Evolutionary conservation across 2,797 vertebrate genomes (phyloP), one percentile per base, ranked within the genome.

Genomic region (Anableps anableps): DNA sequence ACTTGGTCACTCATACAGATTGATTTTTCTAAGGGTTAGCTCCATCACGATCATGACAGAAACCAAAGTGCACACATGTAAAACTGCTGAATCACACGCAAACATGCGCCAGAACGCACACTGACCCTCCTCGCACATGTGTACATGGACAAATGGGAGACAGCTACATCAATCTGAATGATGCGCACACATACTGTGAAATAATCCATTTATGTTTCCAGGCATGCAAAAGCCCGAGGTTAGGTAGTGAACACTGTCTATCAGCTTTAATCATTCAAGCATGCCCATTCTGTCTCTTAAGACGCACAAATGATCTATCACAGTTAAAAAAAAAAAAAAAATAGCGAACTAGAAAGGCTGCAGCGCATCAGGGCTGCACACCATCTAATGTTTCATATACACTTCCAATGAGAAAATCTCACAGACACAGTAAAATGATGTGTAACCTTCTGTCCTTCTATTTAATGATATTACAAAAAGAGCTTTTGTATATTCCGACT

Each of bases 1-100:
- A 88, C 82, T 86, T 86, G 62, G 77, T 93, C 92, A 92, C 90
- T 93, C 87, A 85, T 75, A 14, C 72, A 89, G 85, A 94, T 92
- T 93, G 93, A 84, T 82, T 51, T 60, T 82, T 71, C 26, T 10
- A 82, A 79, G 74, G 77, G 85, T 84, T 85, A 82, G 86, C 83
- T 84, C 78, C 64, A 82, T 87, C 43, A 6, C 80, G 86, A 80
- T 88, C 80, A 83, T 23, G 38, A 79, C 78, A 79, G 74, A 80
- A 76, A 84, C 75, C 36, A 38, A 78, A 84, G 68, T 29, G 80
- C 60, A 66, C 16, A 77, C 74, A 60, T 51, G 73, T 55, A 45
- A 62, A 77, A 64, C 45, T 9, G 21, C 62, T 17, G 26, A 47
- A 36, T 64, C 47, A 79, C 64, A 77, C 41, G 68, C 36, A 31